Evolutionary conservation across 2,888 invertebrate genomes (phyloP).

Genomic region (Gari tellinella): DNA sequence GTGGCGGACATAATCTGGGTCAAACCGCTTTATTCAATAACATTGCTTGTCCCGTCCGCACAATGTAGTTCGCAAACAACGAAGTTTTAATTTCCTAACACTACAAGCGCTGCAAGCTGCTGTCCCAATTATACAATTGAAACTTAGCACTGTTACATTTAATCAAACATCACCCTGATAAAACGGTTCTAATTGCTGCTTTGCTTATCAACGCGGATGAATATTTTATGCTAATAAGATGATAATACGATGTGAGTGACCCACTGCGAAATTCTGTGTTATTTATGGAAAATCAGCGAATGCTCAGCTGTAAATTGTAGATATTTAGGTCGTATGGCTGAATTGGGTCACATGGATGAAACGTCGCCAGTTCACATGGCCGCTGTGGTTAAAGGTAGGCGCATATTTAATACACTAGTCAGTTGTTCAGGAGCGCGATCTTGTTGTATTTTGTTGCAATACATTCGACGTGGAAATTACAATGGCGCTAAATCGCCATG

Average conservation of each 20-base stretch:
- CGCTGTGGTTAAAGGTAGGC: conserved; percentile 72
- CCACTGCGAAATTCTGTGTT: conserved; percentile 71
- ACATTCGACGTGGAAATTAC: conserved; percentile 52
- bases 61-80: conserved; percentile 7
- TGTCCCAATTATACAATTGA: too few species aligned
- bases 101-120: too few species aligned
- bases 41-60: conserved; percentile 8
- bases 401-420: conserved; percentile 18
- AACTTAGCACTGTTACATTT: too few species aligned
- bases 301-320: conserved; percentile 71
- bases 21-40: conserved; percentile 32
- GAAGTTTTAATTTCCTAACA: too few species aligned
- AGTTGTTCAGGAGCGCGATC: conserved; percentile 2
- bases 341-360: conserved; percentile 75
- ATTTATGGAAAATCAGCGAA: conserved; percentile 77
- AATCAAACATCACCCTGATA: too few species aligned
- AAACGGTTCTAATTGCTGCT: not conserved
- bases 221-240: conserved; percentile 68
- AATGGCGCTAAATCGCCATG: conserved; percentile 75
- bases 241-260: conserved; percentile 69
- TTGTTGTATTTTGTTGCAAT: not conserved
- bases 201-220: conserved; percentile 55
- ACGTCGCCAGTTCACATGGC: conserved; percentile 68
- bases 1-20: conserved; percentile 55
- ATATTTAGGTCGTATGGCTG: conserved; percentile 75